Base-by-base conservation (phyloP, 2,797 vertebrate genomes). In the Pangasius sanitwongsei region DNA sequence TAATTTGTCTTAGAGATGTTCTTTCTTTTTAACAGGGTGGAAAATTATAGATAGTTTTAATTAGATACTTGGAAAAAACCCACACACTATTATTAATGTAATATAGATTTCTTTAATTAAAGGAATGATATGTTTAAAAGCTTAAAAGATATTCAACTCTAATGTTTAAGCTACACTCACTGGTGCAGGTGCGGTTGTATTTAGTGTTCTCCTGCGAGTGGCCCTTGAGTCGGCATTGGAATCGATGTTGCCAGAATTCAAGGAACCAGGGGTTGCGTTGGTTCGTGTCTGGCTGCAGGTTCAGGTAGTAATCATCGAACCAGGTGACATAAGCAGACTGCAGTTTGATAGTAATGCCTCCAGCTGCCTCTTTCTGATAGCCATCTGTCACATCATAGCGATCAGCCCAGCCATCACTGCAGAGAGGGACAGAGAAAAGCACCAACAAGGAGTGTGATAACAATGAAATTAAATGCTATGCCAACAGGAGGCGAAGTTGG, bases 231-330 rank as follows among this genome's bases (percentile, higher is more conserved):
- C 96, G 94, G 90, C 99, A 99, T 93, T 99, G 98, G 95, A 99
- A 99, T 61, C 98, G 98, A 90, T 99, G 98, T 92, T 99, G 99
- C 99, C 99, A 99, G 93, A 99, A 99, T 93, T 99, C 98, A 18
- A 97, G 97, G 93, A 99, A 99, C 99, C 99, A 99, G 7, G 98
- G 99, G 91, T 99, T 99, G 77, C 98, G 96, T 59, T 95, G 95
- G 92, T 99, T 99, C 91, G 95, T 96, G 90, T 98, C 97, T 5
- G 98, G 99, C 89, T 96, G 97, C 88, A 99, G 96, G 93, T 98
- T 96, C 91, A 99, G 94, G 94, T 99, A 99, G 93, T 99, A 99
- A 91, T 99, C 97, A 86, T 99, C 99, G 83, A 99, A 99, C 99
- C 99, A 99, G 89, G 97, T 98, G 93, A 99, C 98, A 0, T 99